These are phyloP conservation scores for Brachyalestes nurse DNA, from an alignment of 2,797 vertebrate genomes.

Conservation along the genomic window DNA sequence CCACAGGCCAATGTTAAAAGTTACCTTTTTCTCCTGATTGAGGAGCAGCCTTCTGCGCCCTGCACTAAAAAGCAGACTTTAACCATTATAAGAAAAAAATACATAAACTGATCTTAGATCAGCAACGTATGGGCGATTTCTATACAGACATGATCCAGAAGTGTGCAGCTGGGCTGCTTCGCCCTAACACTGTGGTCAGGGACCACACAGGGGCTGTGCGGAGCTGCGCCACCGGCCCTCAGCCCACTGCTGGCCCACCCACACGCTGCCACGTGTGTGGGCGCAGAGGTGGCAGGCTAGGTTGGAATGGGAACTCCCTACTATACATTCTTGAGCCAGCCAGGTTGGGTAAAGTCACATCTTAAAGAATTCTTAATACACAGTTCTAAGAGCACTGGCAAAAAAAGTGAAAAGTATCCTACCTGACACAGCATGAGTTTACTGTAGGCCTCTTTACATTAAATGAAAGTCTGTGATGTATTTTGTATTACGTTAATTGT, in stretches of 20 bases:
- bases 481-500: too few relatives aligned
- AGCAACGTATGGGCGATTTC: constrained; percentile 10
- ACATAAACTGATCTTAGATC: constrained; percentile 14
- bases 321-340: constrained; percentile 24
- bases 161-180: constrained; percentile 35
- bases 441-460: background rate
- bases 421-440: background rate
- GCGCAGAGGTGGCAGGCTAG: constrained; percentile 26
- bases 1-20: constrained; percentile 25
- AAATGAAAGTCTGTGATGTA: too few relatives aligned
- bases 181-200: constrained; percentile 26
- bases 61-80: background rate
- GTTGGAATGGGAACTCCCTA: constrained; percentile 11
- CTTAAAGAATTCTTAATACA: background rate
- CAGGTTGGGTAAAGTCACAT: constrained; percentile 4
- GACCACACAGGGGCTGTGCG: constrained; percentile 51
- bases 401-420: background rate
- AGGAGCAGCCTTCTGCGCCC: background rate
- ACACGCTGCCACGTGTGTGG: constrained; percentile 44
- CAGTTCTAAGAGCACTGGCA: background rate
- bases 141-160: constrained; percentile 17
- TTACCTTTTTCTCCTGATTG: background rate
- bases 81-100: background rate
- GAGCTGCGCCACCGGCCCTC: constrained; percentile 1
- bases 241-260: constrained; percentile 28